Conservation (phyloP, 2,888 invertebrate species). For the Mechanitis mazaeus region DNA sequence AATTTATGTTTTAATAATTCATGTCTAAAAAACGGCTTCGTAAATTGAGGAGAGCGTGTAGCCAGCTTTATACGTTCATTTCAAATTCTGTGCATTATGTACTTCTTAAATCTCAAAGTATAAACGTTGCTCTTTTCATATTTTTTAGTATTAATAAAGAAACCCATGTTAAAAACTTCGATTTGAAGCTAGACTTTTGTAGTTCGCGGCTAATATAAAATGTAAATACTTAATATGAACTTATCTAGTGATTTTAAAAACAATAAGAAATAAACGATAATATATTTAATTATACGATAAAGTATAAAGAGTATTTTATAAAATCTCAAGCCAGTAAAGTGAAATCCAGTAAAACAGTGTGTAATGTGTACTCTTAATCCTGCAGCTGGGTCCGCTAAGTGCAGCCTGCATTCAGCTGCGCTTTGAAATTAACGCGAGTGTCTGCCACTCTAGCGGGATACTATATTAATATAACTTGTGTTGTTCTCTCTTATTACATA, state of each 20-base stretch:
- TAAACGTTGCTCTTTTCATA: background rate
- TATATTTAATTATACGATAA: background rate
- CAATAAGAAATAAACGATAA: background rate
- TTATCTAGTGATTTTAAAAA: background rate
- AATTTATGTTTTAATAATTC: slow-evolving; percentile 6
- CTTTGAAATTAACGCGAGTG: slow-evolving; percentile 5
- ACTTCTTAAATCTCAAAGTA: background rate
- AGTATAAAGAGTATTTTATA: slow-evolving; percentile 7
- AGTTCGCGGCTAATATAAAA: no score
- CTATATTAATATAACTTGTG: no score
- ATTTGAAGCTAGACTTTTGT: no score
- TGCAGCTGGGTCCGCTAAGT: slow-evolving; percentile 64
- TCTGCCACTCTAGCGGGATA: background rate
- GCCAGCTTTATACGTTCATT: background rate
- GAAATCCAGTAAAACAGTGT: slow-evolving; percentile 23
- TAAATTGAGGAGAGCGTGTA: slow-evolving; percentile 12
- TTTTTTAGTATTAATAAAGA: no score
- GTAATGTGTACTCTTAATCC: slow-evolving; percentile 53
- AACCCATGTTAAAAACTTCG: no score
- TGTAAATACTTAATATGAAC: no score
- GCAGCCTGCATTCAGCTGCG: slow-evolving; percentile 38
- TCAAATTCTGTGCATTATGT: background rate
- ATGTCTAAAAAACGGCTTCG: slow-evolving; percentile 21
- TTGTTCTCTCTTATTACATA: no score
- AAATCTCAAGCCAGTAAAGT: slow-evolving; percentile 40